phyloP scores from a whole-genome alignment of 2,888 invertebrate species.

The Saturnia japonica region DNA sequence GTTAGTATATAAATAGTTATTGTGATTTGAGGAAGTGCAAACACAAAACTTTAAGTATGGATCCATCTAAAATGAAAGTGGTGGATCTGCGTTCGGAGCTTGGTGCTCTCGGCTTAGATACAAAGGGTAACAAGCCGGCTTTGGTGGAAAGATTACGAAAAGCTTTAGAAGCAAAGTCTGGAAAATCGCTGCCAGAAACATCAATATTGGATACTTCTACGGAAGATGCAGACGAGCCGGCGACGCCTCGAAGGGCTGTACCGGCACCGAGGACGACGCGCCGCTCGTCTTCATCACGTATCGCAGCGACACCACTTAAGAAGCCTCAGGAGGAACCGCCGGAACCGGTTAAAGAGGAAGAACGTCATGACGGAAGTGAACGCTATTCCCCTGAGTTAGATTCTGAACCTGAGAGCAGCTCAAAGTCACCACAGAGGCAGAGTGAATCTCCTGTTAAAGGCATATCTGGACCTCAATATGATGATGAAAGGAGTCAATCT shows the following conservation, averaged over 20 bases:
- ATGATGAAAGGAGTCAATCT: slow-evolving; percentile 46
- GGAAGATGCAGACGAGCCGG: slow-evolving; percentile 75
- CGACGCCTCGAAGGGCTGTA: slow-evolving; percentile 49
- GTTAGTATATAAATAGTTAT: slow-evolving; percentile 36
- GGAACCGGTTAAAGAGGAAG: slow-evolving; percentile 55
- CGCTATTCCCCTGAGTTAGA: slow-evolving; percentile 44
- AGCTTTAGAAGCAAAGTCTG: slow-evolving; percentile 87
- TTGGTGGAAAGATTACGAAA: slow-evolving; percentile 94
- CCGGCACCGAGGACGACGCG: slow-evolving; percentile 66
- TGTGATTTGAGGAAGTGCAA: slow-evolving; percentile 37
- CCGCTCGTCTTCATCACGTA: slow-evolving; percentile 60
- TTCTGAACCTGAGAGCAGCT: slow-evolving; percentile 35
- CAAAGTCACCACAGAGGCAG: slow-evolving; percentile 22
- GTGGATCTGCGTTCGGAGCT: slow-evolving; percentile 95
- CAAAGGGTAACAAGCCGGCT: slow-evolving; percentile 95
- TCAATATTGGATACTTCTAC: slow-evolving; percentile 82
- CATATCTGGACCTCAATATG: slow-evolving; percentile 22
- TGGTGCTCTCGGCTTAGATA: slow-evolving; percentile 92
- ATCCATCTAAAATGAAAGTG: slow-evolving; percentile 95
- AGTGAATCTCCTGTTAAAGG: slow-evolving; percentile 20
- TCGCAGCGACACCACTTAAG: slow-evolving; percentile 62
- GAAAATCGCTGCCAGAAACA: slow-evolving; percentile 76
- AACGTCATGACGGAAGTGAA: slow-evolving; percentile 37
- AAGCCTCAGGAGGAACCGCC: slow-evolving; percentile 54
- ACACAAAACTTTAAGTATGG: slow-evolving; percentile 73